Percentiles rank a stretch among this genome's conserved stretches.
These are phyloP conservation scores for Mechanitis messenoides DNA, from an alignment of 2,888 invertebrate genomes.

Conservation along the genomic window DNA sequence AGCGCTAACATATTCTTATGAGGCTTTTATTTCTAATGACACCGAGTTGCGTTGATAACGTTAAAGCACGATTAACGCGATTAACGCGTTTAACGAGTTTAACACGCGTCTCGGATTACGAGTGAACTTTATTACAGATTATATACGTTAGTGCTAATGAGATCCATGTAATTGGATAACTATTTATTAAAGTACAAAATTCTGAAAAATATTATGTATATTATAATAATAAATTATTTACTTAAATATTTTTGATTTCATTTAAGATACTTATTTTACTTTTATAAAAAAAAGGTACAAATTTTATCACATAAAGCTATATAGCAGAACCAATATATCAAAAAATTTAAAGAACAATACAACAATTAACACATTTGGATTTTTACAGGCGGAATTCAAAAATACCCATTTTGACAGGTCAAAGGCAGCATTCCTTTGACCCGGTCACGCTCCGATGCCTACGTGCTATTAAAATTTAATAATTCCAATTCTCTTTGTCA, in stretches of 20 bases:
- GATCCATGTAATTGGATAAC: slow-evolving; percentile 25
- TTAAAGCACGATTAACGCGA: slow-evolving; percentile 27
- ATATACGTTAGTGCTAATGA: slow-evolving; percentile 39
- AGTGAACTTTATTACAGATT: slow-evolving; percentile 35
- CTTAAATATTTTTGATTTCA: no score
- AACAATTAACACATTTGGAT: slow-evolving; percentile 41
- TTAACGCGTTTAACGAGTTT: slow-evolving; percentile 30
- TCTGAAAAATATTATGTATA: slow-evolving; percentile 8
- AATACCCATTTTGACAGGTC: slow-evolving; percentile 34
- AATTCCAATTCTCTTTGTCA: slow-evolving; percentile 46
- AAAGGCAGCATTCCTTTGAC: slow-evolving; percentile 58
- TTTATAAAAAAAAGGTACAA: no score
- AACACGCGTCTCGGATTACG: slow-evolving; percentile 31
- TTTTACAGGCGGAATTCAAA: slow-evolving; percentile 30
- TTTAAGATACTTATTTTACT: no score
- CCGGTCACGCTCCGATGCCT: slow-evolving; percentile 41
- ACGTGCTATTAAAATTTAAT: slow-evolving; percentile 52
- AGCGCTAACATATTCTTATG: slow-evolving; percentile 14
- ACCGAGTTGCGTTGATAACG: slow-evolving; percentile 30
- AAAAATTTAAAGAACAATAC: slow-evolving; percentile 51
- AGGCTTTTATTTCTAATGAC: slow-evolving; percentile 29
- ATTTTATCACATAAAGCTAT: neutral
- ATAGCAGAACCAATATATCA: neutral
- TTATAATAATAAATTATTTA: slow-evolving; percentile 18
- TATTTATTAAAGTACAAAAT: slow-evolving; percentile 16